Evolutionary conservation across 1,140 invertebrate species (phyloP).

Genomic region (Metaphire vulgaris): DNA sequence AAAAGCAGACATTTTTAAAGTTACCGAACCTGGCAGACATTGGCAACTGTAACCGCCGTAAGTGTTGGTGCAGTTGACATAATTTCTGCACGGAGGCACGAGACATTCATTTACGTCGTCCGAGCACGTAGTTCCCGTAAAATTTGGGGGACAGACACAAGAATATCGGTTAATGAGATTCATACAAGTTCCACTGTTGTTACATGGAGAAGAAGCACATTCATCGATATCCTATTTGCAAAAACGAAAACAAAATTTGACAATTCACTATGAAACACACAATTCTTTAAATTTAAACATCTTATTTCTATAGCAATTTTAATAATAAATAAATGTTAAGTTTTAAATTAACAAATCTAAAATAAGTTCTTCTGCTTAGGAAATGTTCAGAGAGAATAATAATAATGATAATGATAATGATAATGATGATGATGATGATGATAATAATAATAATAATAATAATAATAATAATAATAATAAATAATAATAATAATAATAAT

Average conservation of each 20-base stretch:
- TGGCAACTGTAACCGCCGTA: slow-evolving; percentile 27
- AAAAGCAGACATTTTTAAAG: too few relatives aligned
- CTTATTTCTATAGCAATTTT: background rate
- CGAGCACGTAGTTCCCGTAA: slow-evolving; percentile 31
- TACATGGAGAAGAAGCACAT: slow-evolving; percentile 71
- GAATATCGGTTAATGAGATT: slow-evolving; percentile 60
- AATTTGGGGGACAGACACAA: slow-evolving; percentile 31
- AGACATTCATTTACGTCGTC: slow-evolving; percentile 32
- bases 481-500: too few relatives aligned
- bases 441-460: too few relatives aligned
- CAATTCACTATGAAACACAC: background rate
- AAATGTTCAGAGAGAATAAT: background rate
- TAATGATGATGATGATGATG: background rate
- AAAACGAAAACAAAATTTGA: too few relatives aligned
- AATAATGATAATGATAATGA: background rate
- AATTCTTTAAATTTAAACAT: slow-evolving; percentile 4
- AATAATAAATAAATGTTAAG: background rate
- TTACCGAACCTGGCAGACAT: too few relatives aligned
- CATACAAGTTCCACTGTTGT: slow-evolving; percentile 66
- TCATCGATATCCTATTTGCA: slow-evolving; percentile 30
- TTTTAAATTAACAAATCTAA: too few relatives aligned
- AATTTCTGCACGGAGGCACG: slow-evolving; percentile 25
- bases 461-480: too few relatives aligned
- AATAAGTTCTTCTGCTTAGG: too few relatives aligned
- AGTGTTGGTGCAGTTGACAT: slow-evolving; percentile 25